These are phyloP conservation scores for Oncorhynchus nerka DNA, from an alignment of 2,113 vertebrate species.

Conservation along the genomic window DNA sequence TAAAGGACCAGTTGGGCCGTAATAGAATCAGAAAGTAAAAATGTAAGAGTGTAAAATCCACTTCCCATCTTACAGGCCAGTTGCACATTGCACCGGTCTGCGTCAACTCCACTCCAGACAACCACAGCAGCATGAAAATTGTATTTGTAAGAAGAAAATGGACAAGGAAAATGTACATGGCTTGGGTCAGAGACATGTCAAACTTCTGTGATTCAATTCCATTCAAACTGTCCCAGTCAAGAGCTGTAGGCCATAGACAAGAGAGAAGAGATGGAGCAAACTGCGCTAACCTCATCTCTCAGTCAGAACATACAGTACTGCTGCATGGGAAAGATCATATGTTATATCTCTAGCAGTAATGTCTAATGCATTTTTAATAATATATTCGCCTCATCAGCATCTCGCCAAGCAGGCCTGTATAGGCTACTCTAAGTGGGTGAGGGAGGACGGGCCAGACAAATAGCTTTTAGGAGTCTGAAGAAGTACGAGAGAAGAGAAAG, in stretches of 20 bases:
- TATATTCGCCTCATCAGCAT: constrained; percentile 66
- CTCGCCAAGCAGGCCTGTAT: constrained; percentile 33
- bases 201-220: background rate
- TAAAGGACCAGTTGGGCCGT: constrained; percentile 21
- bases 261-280: background rate
- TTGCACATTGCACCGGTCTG: background rate
- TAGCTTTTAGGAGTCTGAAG: constrained; percentile 51
- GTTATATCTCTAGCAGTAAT: constrained; percentile 37
- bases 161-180: constrained; percentile 9
- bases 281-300: constrained; percentile 24
- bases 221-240: background rate
- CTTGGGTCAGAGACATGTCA: background rate
- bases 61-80: constrained; percentile 9
- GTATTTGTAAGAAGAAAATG: constrained; percentile 20
- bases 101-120: background rate
- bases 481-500: constrained; percentile 33
- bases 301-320: constrained; percentile 9
- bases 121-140: constrained; percentile 19
- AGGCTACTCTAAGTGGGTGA: constrained; percentile 33
- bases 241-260: background rate
- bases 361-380: constrained; percentile 70
- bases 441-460: constrained; percentile 45
- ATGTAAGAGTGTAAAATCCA: constrained; percentile 12
- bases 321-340: constrained; percentile 6
- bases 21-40: constrained; percentile 24